Evolutionary conservation across 2,888 invertebrate genomes (phyloP).

Genomic region (Drosophila paranaensis): DNA sequence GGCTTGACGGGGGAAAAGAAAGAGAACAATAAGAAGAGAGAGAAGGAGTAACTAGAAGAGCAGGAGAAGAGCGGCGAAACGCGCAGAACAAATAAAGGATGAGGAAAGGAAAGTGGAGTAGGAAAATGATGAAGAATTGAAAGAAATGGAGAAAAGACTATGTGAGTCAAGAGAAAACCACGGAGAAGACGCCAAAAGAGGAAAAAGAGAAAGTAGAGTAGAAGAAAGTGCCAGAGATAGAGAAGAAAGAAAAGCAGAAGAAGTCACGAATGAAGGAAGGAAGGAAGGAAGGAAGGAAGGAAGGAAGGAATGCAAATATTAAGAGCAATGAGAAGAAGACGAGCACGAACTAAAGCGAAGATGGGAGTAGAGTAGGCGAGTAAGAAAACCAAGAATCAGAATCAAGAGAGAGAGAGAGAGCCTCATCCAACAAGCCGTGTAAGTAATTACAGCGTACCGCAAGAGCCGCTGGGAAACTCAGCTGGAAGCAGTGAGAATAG

Average conservation of each 20-base stretch:
- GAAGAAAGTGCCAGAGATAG: neutral
- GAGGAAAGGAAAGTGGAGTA: too few relatives aligned
- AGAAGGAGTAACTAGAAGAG: neutral
- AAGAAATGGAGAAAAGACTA: too few relatives aligned
- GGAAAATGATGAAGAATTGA: too few relatives aligned
- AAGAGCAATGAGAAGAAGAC: too few relatives aligned
- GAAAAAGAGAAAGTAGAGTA: neutral
- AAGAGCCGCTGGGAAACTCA: constrained; percentile 3
- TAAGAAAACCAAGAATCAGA: neutral
- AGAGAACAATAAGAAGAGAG: too few relatives aligned
- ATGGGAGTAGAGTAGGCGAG: neutral
- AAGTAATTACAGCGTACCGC: neutral
- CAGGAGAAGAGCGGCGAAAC: neutral
- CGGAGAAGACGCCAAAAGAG: neutral
- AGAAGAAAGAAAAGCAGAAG: too few relatives aligned
- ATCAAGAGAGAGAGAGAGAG: too few relatives aligned
- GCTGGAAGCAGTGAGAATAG: constrained; percentile 8
- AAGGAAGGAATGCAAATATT: too few relatives aligned
- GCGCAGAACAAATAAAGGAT: neutral
- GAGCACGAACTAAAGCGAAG: neutral
- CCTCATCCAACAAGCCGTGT: neutral
- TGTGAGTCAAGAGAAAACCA: too few relatives aligned
- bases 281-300: too few relatives aligned
- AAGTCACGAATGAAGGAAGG: too few relatives aligned
- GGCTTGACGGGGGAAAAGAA: neutral